Evolutionary conservation across 2,113 vertebrate species (phyloP).

Genomic region (Narcine bancroftii): DNA sequence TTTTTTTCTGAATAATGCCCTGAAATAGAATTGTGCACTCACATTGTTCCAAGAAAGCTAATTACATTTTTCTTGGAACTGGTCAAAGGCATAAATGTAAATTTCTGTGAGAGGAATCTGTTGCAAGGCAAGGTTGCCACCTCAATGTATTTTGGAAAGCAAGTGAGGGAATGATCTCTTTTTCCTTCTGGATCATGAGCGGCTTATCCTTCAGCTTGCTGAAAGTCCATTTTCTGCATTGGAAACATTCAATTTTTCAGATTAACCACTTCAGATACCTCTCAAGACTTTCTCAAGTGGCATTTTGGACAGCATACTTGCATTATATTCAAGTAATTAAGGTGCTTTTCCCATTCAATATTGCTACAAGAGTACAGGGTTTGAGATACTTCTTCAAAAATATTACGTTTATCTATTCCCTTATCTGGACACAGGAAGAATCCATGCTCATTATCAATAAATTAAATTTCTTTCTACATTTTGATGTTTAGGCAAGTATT

Average conservation of each 20-base stretch:
- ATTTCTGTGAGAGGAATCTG: not conserved
- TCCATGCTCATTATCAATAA: not conserved
- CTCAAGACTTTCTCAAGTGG: not conserved
- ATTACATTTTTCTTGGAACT: too few relatives aligned
- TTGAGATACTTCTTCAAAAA: not conserved
- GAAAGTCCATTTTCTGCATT: not conserved
- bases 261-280: not conserved
- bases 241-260: not conserved
- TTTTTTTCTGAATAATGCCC: not conserved
- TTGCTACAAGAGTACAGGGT: not conserved
- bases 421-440: not conserved
- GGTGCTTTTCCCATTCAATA: not conserved
- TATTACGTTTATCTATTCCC: not conserved
- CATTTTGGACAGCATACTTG: not conserved
- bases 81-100: not conserved
- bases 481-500: not conserved
- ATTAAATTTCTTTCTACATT: not conserved
- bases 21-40: not conserved
- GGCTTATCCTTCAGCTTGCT: not conserved
- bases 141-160: not conserved
- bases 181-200: not conserved
- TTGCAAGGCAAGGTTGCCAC: not conserved
- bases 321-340: not conserved
- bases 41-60: not conserved
- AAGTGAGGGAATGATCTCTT: not conserved